A percentile compares a stretch with the other conserved stretches of the same genome.
Conservation (phyloP, 2,113 vertebrate genomes). For the Pithys albifrons region DNA sequence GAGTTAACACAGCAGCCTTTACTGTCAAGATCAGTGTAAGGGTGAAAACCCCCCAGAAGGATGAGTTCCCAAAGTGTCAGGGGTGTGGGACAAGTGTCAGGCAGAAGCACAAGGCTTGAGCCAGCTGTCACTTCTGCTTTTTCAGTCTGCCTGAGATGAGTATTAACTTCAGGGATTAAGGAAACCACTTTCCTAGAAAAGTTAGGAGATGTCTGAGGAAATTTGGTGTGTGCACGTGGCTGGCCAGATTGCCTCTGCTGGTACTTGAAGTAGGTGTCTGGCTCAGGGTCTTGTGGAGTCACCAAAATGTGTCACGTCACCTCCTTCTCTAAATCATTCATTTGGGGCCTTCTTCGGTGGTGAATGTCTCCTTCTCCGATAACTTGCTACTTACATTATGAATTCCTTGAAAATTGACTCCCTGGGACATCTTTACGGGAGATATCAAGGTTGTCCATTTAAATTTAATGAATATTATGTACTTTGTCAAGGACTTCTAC, state of each 20-base stretch:
- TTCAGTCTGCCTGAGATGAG: not conserved
- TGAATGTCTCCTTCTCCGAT: conserved; percentile 54
- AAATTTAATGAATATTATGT: conserved; percentile 57
- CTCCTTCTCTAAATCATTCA: conserved; percentile 61
- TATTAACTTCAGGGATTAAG: not conserved
- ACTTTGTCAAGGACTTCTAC: conserved; percentile 40
- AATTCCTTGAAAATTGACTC: conserved; percentile 69
- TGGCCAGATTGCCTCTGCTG: not conserved
- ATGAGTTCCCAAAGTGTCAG: not conserved
- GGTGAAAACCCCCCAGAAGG: conserved; percentile 48
- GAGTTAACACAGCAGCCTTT: not conserved
- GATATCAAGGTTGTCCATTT: conserved; percentile 39
- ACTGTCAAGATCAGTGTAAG: not conserved
- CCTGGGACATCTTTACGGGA: conserved; percentile 53
- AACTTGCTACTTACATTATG: conserved; percentile 55
- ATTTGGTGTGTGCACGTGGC: not conserved
- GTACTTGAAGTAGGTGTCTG: not conserved
- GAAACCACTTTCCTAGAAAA: not conserved
- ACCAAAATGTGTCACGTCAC: not conserved
- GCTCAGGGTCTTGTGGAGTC: not conserved
- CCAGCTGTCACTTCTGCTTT: conserved; percentile 66
- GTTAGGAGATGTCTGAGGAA: not conserved
- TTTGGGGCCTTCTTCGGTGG: not conserved
- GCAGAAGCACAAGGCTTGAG: conserved; percentile 48
- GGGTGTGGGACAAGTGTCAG: conserved; percentile 59